A percentile compares a stretch with the other conserved stretches of the same genome.
Evolutionary conservation across 1,140 invertebrate genomes (phyloP).

Genomic region (Notospermus geniculatus): DNA sequence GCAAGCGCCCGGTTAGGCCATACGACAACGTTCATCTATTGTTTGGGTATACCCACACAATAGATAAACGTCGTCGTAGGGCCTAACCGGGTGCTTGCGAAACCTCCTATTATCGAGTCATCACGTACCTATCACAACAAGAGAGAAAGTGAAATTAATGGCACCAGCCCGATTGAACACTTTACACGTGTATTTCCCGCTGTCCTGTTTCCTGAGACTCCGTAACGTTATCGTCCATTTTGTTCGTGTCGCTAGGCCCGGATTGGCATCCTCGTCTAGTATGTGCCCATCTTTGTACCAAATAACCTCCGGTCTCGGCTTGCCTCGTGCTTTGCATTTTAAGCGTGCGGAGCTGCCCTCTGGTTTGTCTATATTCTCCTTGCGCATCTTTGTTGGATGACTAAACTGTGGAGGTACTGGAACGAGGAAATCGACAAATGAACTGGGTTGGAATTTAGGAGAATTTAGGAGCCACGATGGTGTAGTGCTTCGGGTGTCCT

Average conservation of each 20-base stretch:
- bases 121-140: constrained; percentile 44
- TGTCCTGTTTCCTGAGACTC: constrained; percentile 32
- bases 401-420: constrained; percentile 37
- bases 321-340: constrained; percentile 52
- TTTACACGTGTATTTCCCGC: constrained; percentile 42
- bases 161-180: constrained; percentile 38
- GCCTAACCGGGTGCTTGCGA: too few relatives aligned
- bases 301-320: constrained; percentile 52
- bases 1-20: too few relatives aligned
- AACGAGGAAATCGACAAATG: too few relatives aligned
- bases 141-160: constrained; percentile 43
- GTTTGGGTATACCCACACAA: too few relatives aligned
- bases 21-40: too few relatives aligned
- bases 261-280: constrained; percentile 13
- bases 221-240: constrained; percentile 37
- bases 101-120: too few relatives aligned
- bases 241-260: constrained; percentile 14
- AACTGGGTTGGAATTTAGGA: too few relatives aligned
- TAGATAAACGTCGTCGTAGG: too few relatives aligned
- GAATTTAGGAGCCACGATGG: too few relatives aligned
- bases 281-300: constrained; percentile 49
- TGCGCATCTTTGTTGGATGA: constrained; percentile 33
- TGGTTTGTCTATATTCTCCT: constrained; percentile 22
- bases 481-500: too few relatives aligned
- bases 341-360: constrained; percentile 38